Evolutionary conservation across 2,888 invertebrate species (phyloP), one percentile per base, ranked within the genome.

Genomic region (Macrophya alboannulata): DNA sequence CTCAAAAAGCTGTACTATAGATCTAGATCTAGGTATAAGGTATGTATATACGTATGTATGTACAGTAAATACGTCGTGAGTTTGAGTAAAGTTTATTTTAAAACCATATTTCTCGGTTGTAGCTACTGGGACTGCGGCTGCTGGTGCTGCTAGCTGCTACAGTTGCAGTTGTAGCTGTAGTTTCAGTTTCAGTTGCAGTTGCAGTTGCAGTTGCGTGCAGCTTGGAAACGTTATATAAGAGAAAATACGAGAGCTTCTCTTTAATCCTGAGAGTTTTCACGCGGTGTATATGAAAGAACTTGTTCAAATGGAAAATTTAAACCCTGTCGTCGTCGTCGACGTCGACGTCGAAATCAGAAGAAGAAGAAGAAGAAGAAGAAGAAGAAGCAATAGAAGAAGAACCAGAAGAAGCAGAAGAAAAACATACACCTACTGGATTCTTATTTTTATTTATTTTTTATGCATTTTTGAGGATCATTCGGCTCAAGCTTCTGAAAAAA

Each of bases 291-390:
- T 81, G 43, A 81, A 81, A 59, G 81, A 43, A 59, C 10, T 81
- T 62, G 43, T 81, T 81, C 59, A 21, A 81, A 81, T 62, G 81
- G 59, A 81, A 81, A 81, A 81, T 81, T 81, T 62, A 81, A 81
- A 81, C 81, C 76, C n/a, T 72, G 21, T 45, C 48, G 43, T n/a
- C 45, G 45, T 43, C 21, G 21, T 59, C 59, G 40, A 40, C 10
- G 9, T 8, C 72, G n/a, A 6, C 37, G 65, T 21, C 31, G 25
- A 31, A 1, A 31, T 31, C 31, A 31, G 31, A 31, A 31, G 3
- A 31, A n/a, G 21, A 62, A 62, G 9, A 25, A 15, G n/a, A 37
- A 68, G 12, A 10, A 37, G 10, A 12, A 31, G 3, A 10, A 68
- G 9, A 31, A 68, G 31, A 68, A n/a, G n/a, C n/a, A n/a, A n/a